Conservation (phyloP, 2,113 vertebrate genomes). For the Todiramphus saurophagus region DNA sequence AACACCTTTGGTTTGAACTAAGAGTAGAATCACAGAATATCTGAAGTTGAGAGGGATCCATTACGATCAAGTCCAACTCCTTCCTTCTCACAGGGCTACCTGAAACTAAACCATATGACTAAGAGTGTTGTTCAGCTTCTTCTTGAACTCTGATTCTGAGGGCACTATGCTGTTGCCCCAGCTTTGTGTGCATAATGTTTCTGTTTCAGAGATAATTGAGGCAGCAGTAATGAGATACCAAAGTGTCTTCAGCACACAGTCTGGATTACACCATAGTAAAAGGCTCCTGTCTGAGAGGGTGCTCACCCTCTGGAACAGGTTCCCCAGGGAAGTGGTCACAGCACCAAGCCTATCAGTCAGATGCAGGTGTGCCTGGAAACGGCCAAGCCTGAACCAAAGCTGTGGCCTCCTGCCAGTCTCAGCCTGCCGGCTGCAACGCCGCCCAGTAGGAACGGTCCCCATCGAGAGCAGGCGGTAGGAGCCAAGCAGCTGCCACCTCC, state of each 20-base stretch:
- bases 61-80: not conserved
- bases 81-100: not conserved
- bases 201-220: not conserved
- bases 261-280: not conserved
- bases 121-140: accelerated
- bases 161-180: accelerated
- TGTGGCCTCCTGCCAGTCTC: not conserved
- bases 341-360: not conserved
- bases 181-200: not conserved
- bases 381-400: not conserved
- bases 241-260: not conserved
- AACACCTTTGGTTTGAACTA: not conserved
- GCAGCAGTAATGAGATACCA: not conserved
- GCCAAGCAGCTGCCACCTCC: not conserved
- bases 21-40: not conserved
- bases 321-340: accelerated
- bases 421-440: accelerated
- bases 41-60: not conserved
- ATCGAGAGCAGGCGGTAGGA: not conserved
- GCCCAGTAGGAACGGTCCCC: too few relatives aligned
- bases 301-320: accelerated
- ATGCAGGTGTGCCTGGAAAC: accelerated
- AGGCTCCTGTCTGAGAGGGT: not conserved
- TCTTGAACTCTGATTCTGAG: not conserved
- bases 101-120: not conserved